phyloP scores from a whole-genome alignment of 2,888 invertebrate genomes.

The Melieria crassipennis region DNA sequence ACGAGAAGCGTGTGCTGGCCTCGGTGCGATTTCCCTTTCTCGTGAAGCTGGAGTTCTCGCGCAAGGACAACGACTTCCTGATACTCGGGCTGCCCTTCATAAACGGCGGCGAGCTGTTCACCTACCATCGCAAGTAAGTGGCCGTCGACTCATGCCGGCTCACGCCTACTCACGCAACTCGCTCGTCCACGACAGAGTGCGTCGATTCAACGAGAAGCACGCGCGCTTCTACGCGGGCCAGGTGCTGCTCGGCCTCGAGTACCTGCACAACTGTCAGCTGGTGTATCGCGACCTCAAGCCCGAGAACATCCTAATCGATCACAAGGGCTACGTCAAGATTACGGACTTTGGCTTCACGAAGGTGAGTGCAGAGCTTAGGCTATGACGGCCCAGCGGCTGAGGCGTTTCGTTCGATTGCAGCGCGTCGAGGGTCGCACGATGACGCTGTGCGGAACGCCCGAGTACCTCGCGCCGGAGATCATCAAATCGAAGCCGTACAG shows the following conservation, averaged over 20 bases:
- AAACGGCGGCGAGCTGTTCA: conserved; percentile 91
- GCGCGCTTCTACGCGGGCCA: conserved; percentile 92
- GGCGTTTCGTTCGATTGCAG: conserved; percentile 40
- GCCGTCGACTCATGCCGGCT: neutral
- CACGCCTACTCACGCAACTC: neutral
- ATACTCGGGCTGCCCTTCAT: conserved; percentile 88
- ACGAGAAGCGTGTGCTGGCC: conserved; percentile 90
- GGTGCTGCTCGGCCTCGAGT: conserved; percentile 91
- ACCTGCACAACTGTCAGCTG: conserved; percentile 86
- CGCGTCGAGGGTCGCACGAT: conserved; percentile 78
- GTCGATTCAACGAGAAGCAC: conserved; percentile 79
- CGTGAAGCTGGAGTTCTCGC: conserved; percentile 84
- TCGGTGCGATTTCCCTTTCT: conserved; percentile 89
- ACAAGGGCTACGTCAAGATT: conserved; percentile 81
- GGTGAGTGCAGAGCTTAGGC: conserved; percentile 55
- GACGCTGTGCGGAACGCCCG: conserved; percentile 96
- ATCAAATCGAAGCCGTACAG: conserved; percentile 93
- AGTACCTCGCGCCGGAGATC: conserved; percentile 94
- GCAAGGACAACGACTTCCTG: conserved; percentile 86
- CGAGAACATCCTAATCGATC: conserved; percentile 87
- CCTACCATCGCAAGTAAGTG: conserved; percentile 74
- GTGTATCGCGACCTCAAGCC: conserved; percentile 93
- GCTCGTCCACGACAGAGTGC: conserved; percentile 46
- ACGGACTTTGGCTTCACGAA: conserved; percentile 98
- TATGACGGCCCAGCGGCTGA: too few species aligned